phyloP scores from a whole-genome alignment of 2,888 invertebrate genomes.

The Dilophus febrilis region DNA sequence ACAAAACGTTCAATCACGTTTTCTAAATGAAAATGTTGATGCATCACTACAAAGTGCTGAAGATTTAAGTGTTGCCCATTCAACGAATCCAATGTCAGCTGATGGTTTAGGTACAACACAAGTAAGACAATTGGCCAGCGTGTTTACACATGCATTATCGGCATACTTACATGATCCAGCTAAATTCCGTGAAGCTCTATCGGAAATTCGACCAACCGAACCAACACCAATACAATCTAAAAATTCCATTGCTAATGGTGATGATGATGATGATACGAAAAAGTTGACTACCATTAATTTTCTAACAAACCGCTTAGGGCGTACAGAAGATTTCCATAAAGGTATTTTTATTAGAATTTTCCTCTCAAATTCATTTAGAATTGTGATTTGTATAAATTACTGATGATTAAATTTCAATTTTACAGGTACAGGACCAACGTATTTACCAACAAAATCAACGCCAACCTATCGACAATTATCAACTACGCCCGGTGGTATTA shows the following conservation, averaged over 20 bases:
- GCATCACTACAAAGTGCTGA: conserved; percentile 16
- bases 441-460: conserved; percentile 19
- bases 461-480: background rate
- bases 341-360: too few relatives aligned
- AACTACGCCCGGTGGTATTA: conserved; percentile 21
- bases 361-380: too few relatives aligned
- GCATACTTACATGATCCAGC: conserved; percentile 70
- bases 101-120: conserved; percentile 35
- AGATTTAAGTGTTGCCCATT: conserved; percentile 43
- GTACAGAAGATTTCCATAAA: conserved; percentile 8
- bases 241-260: too few relatives aligned
- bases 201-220: conserved; percentile 63
- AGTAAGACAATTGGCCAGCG: conserved; percentile 62
- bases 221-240: conserved; percentile 32
- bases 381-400: too few relatives aligned
- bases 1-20: too few relatives aligned
- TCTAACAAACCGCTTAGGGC: conserved; percentile 2
- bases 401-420: too few relatives aligned
- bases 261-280: conserved; percentile 21
- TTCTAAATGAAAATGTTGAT: background rate
- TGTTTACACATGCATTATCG: conserved; percentile 67
- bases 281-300: conserved; percentile 14
- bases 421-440: conserved; percentile 22
- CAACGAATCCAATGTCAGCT: conserved; percentile 42
- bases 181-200: conserved; percentile 58